Evolutionary conservation across 2,888 invertebrate species (phyloP).

Genomic region (Agrotis puta): DNA sequence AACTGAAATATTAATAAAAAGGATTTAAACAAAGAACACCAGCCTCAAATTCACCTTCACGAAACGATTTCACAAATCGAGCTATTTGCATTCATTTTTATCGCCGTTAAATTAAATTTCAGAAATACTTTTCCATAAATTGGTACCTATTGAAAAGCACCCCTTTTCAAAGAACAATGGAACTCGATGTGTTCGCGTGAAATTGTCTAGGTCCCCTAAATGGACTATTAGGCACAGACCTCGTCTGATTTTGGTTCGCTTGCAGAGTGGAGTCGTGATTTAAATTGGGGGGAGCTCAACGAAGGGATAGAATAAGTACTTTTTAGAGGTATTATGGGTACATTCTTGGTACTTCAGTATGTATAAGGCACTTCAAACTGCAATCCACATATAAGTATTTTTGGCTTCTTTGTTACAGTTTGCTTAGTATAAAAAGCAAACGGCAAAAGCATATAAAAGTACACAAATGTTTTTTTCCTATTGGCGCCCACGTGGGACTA

Average conservation of each 20-base stretch:
- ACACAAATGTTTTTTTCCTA: not conserved
- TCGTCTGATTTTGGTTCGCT: conserved; percentile 68
- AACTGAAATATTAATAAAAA: not conserved
- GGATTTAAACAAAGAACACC: not conserved
- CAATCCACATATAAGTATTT: not conserved
- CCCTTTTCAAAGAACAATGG: conserved; percentile 71
- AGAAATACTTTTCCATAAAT: conserved; percentile 45
- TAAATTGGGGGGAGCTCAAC: conserved; percentile 66
- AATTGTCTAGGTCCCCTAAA: conserved; percentile 77
- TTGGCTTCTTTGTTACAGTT: not conserved
- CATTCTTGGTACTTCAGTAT: not conserved
- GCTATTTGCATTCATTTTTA: conserved; percentile 37
- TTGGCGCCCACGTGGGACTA: not conserved
- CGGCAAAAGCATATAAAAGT: not conserved
- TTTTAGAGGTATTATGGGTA: conserved; percentile 2
- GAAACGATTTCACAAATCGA: conserved; percentile 10
- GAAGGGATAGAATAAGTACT: conserved; percentile 55
- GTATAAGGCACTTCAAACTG: not conserved
- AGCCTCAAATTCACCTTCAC: conserved; percentile 1
- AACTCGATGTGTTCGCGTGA: conserved; percentile 74
- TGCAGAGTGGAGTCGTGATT: conserved; percentile 71
- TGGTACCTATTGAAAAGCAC: conserved; percentile 46
- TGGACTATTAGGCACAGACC: conserved; percentile 80
- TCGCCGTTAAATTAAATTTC: conserved; percentile 51
- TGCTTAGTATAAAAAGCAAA: too few species aligned